Base-by-base conservation (phyloP, 1,140 invertebrate genomes). In the Drosophila trapezifrons region DNA sequence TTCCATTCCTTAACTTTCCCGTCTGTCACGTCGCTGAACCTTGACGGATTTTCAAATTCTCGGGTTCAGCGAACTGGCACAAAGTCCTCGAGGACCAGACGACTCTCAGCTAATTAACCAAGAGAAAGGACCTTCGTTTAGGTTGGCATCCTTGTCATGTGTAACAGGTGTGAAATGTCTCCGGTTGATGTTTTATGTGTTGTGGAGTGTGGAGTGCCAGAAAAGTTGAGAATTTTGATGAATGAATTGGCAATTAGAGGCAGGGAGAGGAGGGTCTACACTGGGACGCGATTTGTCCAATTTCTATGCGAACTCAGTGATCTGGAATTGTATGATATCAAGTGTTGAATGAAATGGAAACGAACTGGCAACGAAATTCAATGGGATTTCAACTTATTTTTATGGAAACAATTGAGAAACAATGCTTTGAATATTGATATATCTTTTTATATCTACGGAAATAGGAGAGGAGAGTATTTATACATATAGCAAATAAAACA, bases 31-130 rank as follows among this genome's bases (percentile, higher is more conserved):
- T 65, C 52, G 52, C 27, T 38, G 46, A 65, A 67, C 62, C 72
- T 46, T 67, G 72, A 59, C 62, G 73, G 54, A 67, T 76, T 77
- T 70, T 62, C 65, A 69, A 73, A 35, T 43, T 63, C 51, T 54
- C 22, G 52, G 35, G 83, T 87, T 86, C 82, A 79, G 37, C 81
- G 82, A 87, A 87, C 83, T 71, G 83, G 58, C 65, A 78, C 67
- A 66, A 67, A 76, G 52, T 58, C 20, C 43, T 58, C 35, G 66
- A 63, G 72, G 27, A 38, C 40, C 49, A 71, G 47, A 76, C 66
- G 47, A 65, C 27, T 40, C 59, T 67, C 54, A 78, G 71, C 72
- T 83, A 85, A 85, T 85, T 85, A 87, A 76, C 69, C 75, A 60
- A n/a, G 35, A 27, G 46, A 75, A 64, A 42, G 29, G 42, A 63